These are phyloP conservation scores for Leucozona laternaria DNA, from an alignment of 2,888 invertebrate species.

Conservation along the genomic window DNA sequence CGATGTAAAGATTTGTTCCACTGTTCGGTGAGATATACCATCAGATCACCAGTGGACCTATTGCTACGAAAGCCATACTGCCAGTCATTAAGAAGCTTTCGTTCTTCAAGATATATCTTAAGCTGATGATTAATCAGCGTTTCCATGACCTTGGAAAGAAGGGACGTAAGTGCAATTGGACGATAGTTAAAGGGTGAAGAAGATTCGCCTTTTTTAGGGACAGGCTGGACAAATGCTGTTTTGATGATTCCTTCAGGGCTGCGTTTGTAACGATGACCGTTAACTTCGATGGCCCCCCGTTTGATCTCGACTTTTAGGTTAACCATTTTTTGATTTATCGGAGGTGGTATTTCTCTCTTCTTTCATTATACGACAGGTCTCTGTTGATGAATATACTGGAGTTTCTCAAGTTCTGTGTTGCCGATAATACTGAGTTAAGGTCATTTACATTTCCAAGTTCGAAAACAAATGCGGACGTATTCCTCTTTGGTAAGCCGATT, in stretches of 20 bases:
- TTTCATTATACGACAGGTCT: conserved; percentile 2
- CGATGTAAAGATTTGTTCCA: no score
- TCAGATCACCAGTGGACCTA: no score
- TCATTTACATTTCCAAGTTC: conserved; percentile 2
- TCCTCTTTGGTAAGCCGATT: background rate
- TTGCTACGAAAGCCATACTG: no score
- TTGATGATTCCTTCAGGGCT: background rate
- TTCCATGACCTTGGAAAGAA: no score
- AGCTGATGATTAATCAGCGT: no score
- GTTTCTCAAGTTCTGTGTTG: background rate
- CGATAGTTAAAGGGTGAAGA: no score
- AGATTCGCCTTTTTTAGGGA: no score
- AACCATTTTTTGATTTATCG: conserved; percentile 4
- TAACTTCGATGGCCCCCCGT: background rate
- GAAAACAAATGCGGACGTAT: background rate
- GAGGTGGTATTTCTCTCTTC: background rate
- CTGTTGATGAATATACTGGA: background rate
- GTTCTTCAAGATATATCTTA: no score
- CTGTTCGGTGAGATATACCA: no score
- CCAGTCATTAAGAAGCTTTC: no score
- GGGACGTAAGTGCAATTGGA: no score
- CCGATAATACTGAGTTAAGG: background rate
- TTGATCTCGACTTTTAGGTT: background rate
- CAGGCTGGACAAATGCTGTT: no score
- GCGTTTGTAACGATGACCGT: conserved; percentile 1